phyloP scores from a whole-genome alignment of 2,797 vertebrate genomes.

The Enteromius trimaculatus region DNA sequence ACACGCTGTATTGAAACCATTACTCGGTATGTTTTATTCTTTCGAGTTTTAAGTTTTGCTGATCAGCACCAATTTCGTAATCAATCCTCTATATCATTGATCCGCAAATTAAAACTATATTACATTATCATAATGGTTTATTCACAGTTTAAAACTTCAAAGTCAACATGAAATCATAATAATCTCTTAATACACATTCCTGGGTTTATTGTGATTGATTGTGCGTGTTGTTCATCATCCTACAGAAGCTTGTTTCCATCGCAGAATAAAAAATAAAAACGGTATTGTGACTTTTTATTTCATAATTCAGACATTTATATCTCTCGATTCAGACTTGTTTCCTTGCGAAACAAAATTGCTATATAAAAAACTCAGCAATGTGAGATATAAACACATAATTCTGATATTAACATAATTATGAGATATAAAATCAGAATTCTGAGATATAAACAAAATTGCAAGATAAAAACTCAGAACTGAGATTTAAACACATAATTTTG shows the following conservation, averaged over 20 bases:
- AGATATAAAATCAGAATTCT: too few relatives aligned
- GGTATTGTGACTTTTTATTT: not conserved
- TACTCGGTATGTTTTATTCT: constrained; percentile 1
- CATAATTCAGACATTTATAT: not conserved
- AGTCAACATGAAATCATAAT: constrained; percentile 33
- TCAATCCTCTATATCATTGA: not conserved
- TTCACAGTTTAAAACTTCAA: constrained; percentile 50
- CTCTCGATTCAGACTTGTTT: not conserved
- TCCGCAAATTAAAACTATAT: constrained; percentile 18
- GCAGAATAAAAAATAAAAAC: not conserved
- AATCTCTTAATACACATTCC: not conserved
- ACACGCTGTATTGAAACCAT: constrained; percentile 55
- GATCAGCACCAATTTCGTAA: not conserved
- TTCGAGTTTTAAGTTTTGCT: constrained; percentile 4
- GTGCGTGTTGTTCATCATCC: not conserved
- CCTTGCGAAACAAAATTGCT: not conserved
- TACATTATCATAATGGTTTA: constrained; percentile 36
- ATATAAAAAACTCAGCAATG: not conserved
- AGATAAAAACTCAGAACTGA: too few relatives aligned
- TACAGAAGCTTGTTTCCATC: not conserved
- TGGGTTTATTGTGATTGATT: not conserved
- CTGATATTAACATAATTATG: too few relatives aligned
- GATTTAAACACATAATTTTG: too few relatives aligned
- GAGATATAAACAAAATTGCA: too few relatives aligned
- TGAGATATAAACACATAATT: not conserved